Percentiles rank a stretch among this genome's conserved stretches.
These are phyloP conservation scores for Grantiella picta DNA, from an alignment of 2,113 vertebrate species.

Conservation along the genomic window DNA sequence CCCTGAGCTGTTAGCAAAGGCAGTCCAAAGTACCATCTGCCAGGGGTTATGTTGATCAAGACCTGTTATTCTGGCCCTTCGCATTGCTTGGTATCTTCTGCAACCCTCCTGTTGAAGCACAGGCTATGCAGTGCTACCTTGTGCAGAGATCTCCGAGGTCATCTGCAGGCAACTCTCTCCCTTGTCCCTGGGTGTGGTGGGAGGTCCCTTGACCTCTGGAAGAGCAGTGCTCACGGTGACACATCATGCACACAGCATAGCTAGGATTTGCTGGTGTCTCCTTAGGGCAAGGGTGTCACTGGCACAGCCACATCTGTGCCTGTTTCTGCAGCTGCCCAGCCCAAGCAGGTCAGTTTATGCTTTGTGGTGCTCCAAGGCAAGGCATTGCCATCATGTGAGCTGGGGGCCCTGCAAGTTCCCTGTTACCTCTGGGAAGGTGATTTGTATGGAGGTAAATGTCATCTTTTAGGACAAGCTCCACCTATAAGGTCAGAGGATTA, in stretches of 20 bases:
- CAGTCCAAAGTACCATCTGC: not conserved
- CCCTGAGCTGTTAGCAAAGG: not conserved
- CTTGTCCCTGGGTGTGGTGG: not conserved
- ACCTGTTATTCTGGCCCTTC: not conserved
- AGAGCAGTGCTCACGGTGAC: rapidly evolving
- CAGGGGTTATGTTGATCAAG: not conserved
- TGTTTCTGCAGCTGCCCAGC: not conserved
- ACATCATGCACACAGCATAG: not conserved
- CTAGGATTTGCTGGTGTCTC: not conserved
- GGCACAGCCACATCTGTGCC: not conserved
- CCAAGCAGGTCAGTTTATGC: not conserved
- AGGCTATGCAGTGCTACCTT: not conserved
- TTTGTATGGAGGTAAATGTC: not conserved
- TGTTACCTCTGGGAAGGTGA: not conserved
- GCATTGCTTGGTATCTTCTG: not conserved
- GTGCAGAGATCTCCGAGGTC: not conserved
- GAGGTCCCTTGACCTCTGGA: not conserved
- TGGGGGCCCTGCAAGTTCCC: not conserved
- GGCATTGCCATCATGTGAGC: rapidly evolving
- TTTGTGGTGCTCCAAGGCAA: not conserved
- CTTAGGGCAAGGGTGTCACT: not conserved
- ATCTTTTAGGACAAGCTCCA: not conserved
- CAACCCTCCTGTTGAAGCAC: not conserved
- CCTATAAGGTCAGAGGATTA: not conserved
- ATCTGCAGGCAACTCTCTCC: not conserved